A percentile compares a stretch with the other conserved stretches of the same genome.
phyloP scores from a whole-genome alignment of 2,113 vertebrate genomes.

The Campylomormyrus tamandua region DNA sequence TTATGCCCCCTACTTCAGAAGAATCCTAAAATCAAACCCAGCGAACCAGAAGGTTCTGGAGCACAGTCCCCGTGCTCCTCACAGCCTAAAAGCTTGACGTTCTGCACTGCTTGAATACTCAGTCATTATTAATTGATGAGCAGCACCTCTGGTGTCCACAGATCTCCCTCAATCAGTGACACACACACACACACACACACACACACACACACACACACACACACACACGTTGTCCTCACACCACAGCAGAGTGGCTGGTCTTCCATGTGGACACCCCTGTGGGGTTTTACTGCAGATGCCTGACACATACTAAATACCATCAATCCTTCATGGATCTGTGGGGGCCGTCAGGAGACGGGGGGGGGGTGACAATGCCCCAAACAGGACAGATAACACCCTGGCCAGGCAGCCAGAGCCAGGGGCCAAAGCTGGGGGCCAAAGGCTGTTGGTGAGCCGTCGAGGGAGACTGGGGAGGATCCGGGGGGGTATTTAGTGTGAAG shows the following conservation, averaged over 20 bases:
- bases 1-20: not conserved
- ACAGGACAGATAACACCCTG: not conserved
- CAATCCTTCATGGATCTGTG: conserved; percentile 35
- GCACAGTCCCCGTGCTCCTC: not conserved
- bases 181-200: not conserved
- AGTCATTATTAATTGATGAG: not conserved
- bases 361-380: not conserved
- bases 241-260: not conserved
- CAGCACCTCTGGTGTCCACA: not conserved
- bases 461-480: too few species aligned
- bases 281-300: not conserved
- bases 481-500: not conserved
- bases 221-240: not conserved
- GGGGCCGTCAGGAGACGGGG: not conserved
- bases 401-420: not conserved
- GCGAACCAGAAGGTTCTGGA: not conserved
- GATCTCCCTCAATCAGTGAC: not conserved
- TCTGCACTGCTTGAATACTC: not conserved
- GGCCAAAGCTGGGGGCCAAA: not conserved
- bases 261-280: not conserved
- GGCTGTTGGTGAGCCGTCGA: not conserved
- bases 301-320: conserved; percentile 7
- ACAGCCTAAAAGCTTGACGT: not conserved
- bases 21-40: not conserved
- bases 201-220: not conserved